Percentiles rank a stretch among this genome's conserved stretches.
These are phyloP conservation scores for Calameuta pallipes DNA, from an alignment of 2,888 invertebrate genomes.

Conservation along the genomic window DNA sequence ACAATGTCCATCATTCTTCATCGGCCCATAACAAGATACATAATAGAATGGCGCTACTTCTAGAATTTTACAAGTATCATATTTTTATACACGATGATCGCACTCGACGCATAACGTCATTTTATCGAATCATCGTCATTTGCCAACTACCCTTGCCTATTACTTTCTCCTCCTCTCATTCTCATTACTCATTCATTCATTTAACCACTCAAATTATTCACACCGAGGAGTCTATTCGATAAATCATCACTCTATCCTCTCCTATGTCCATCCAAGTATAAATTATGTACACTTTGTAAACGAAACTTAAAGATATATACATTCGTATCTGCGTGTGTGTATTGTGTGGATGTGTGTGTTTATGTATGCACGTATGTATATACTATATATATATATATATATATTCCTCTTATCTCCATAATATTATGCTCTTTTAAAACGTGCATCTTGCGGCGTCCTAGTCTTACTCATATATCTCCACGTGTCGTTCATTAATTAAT, in stretches of 20 bases:
- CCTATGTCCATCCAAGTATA: slow-evolving; percentile 41
- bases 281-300: slow-evolving; percentile 57
- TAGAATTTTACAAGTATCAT: slow-evolving; percentile 63
- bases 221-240: not conserved
- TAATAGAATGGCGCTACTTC: slow-evolving; percentile 60
- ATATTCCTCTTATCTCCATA: slow-evolving; percentile 37
- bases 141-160: not conserved
- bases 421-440: slow-evolving; percentile 44
- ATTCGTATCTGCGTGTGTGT: slow-evolving; percentile 27
- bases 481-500: slow-evolving; percentile 37
- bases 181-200: not conserved
- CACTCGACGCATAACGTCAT: slow-evolving; percentile 19
- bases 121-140: not conserved
- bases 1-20: slow-evolving; percentile 57
- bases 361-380: slow-evolving; percentile 6
- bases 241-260: not conserved
- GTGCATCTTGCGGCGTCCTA: slow-evolving; percentile 24
- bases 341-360: slow-evolving; percentile 11
- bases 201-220: not conserved
- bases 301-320: slow-evolving; percentile 34
- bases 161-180: not conserved
- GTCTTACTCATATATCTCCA: slow-evolving; percentile 31
- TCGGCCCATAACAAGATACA: slow-evolving; percentile 61
- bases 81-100: slow-evolving; percentile 47
- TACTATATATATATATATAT: slow-evolving; percentile 27